Evolutionary conservation across 2,113 vertebrate genomes (phyloP).

Genomic region (Campylomormyrus numenius): DNA sequence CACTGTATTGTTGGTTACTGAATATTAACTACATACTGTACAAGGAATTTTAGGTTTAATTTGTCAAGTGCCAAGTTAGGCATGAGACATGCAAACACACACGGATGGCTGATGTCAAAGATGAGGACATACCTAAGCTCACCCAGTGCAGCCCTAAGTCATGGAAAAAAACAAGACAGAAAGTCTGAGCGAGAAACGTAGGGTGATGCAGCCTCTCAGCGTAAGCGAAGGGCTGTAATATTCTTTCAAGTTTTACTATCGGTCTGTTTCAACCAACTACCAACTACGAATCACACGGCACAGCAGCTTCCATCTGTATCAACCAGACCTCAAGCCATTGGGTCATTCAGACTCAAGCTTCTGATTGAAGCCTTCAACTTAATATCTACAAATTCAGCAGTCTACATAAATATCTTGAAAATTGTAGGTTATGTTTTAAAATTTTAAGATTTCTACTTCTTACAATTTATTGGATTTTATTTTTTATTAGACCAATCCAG

Average conservation of each 20-base stretch:
- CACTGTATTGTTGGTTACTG: neutral
- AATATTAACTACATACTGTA: neutral
- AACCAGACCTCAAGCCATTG: neutral
- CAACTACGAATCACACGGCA: neutral
- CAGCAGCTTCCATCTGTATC: neutral
- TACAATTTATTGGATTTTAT: neutral
- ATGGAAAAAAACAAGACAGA: constrained; percentile 6
- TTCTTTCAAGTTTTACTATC: neutral
- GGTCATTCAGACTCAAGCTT: neutral
- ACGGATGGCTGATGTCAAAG: neutral
- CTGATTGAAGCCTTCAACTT: neutral
- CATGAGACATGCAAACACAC: constrained; percentile 19
- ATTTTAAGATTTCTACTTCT: neutral
- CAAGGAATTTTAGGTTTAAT: neutral
- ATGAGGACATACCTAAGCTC: constrained; percentile 52
- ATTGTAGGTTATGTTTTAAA: neutral
- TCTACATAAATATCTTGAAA: neutral
- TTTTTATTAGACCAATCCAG: neutral
- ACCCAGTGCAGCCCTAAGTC: constrained; percentile 49
- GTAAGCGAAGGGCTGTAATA: constrained; percentile 1
- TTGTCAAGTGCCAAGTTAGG: neutral
- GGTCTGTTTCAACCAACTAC: neutral
- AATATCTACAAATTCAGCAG: neutral
- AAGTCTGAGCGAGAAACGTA: constrained; percentile 27
- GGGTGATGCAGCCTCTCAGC: neutral